These are phyloP conservation scores for Leptinotarsa lineolata DNA, from an alignment of 1,140 invertebrate genomes.

Conservation along the genomic window DNA sequence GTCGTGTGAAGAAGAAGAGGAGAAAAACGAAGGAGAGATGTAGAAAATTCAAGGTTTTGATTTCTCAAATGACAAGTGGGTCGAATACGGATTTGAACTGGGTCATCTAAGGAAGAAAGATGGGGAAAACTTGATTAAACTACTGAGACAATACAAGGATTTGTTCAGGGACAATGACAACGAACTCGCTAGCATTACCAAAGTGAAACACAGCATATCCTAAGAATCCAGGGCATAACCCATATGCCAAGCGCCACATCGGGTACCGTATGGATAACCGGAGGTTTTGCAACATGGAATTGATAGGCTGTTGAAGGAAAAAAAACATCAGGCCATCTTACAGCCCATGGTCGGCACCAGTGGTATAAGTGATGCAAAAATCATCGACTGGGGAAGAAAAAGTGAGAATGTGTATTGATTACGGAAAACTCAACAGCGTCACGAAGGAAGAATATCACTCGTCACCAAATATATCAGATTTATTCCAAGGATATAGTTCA, in stretches of 20 bases:
- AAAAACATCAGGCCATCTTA: slow-evolving; percentile 14
- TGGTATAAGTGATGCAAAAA: slow-evolving; percentile 16
- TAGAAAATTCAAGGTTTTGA: not conserved
- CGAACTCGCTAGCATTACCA: not conserved
- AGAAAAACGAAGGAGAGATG: too few species aligned
- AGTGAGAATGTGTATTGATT: slow-evolving; percentile 25
- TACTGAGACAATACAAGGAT: not conserved
- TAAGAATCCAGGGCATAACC: too few species aligned
- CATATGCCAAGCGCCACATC: too few species aligned
- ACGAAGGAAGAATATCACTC: slow-evolving; percentile 22
- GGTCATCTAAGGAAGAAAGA: too few species aligned
- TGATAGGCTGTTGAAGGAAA: slow-evolving; percentile 11
- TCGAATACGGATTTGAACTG: not conserved
- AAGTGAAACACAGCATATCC: too few species aligned
- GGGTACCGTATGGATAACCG: too few species aligned
- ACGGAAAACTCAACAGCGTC: slow-evolving; percentile 13
- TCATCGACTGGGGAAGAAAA: slow-evolving; percentile 17
- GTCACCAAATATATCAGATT: slow-evolving; percentile 8
- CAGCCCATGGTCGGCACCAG: slow-evolving; percentile 20
- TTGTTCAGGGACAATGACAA: too few species aligned
- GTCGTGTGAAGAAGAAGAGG: too few species aligned
- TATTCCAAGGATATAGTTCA: not conserved
- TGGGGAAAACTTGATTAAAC: too few species aligned
- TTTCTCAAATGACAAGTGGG: not conserved
- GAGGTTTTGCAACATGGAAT: too few species aligned